phyloP scores from a whole-genome alignment of 2,797 vertebrate genomes.

The Pipistrellus pygmaeus region DNA sequence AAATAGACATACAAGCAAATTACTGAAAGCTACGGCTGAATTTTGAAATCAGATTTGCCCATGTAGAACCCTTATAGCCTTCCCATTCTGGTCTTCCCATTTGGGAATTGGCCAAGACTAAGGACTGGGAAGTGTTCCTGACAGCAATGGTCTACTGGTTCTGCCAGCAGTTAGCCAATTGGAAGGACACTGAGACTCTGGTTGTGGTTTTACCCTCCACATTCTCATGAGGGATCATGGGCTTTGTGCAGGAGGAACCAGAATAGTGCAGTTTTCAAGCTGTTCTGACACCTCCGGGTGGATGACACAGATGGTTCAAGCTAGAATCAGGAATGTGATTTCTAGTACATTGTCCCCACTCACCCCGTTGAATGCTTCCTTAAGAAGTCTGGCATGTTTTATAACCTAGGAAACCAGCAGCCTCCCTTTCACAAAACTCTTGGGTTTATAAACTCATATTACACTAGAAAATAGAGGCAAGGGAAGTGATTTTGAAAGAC shows the following conservation, averaged over 20 bases:
- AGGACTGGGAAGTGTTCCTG: not conserved
- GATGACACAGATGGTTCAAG: not conserved
- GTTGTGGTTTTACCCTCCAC: not conserved
- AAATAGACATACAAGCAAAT: not conserved
- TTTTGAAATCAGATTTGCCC: not conserved
- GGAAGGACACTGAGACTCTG: not conserved
- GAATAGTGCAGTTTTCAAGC: not conserved
- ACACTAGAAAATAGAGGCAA: not conserved
- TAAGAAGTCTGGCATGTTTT: not conserved
- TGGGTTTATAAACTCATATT: not conserved
- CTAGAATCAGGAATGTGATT: not conserved
- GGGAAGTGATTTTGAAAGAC: slow-evolving; percentile 3
- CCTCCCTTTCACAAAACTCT: slow-evolving; percentile 32
- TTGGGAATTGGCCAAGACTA: not conserved
- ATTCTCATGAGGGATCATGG: too few relatives aligned
- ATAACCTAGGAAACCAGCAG: not conserved
- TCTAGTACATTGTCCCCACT: not conserved
- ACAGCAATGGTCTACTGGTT: rapidly evolving
- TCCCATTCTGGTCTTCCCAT: not conserved
- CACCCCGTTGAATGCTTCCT: not conserved
- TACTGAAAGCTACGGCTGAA: not conserved
- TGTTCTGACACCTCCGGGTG: not conserved
- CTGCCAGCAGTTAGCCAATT: too few relatives aligned
- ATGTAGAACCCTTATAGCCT: not conserved
- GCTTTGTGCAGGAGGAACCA: not conserved